Conservation (phyloP, 1,140 invertebrate genomes). For the Camponotus floridanus region DNA sequence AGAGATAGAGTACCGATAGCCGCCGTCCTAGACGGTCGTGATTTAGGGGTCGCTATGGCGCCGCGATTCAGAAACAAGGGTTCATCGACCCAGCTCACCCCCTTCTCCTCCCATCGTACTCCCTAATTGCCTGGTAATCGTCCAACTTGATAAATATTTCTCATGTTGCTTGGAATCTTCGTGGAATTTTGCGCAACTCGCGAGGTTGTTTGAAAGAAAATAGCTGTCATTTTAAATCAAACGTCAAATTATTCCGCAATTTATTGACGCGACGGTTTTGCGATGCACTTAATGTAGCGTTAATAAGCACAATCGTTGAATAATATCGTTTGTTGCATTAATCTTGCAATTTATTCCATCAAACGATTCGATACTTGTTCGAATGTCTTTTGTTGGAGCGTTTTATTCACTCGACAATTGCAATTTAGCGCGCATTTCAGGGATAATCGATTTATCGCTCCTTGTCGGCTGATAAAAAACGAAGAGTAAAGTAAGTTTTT, state of each 20-base stretch:
- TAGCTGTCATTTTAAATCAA: neutral
- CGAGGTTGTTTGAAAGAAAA: neutral
- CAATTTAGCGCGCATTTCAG: neutral
- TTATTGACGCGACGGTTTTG: neutral
- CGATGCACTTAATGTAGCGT: no score
- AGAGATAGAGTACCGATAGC: conserved; percentile 77
- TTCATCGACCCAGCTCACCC: conserved; percentile 70
- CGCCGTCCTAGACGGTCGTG: conserved; percentile 64
- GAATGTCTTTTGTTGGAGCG: neutral
- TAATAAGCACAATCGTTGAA: neutral
- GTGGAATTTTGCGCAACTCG: neutral
- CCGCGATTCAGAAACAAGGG: conserved; percentile 76
- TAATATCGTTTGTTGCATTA: neutral
- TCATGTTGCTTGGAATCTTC: neutral
- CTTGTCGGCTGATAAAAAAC: neutral
- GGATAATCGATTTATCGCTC: neutral
- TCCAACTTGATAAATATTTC: conserved; percentile 40
- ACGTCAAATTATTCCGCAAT: neutral
- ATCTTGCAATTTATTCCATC: neutral
- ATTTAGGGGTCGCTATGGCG: conserved; percentile 77
- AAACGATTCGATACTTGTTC: neutral
- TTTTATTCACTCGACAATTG: neutral
- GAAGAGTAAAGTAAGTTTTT: neutral
- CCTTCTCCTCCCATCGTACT: neutral
- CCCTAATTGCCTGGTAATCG: conserved; percentile 33